phyloP scores from a whole-genome alignment of 2,888 invertebrate genomes.

The Agrotis ipsilon region DNA sequence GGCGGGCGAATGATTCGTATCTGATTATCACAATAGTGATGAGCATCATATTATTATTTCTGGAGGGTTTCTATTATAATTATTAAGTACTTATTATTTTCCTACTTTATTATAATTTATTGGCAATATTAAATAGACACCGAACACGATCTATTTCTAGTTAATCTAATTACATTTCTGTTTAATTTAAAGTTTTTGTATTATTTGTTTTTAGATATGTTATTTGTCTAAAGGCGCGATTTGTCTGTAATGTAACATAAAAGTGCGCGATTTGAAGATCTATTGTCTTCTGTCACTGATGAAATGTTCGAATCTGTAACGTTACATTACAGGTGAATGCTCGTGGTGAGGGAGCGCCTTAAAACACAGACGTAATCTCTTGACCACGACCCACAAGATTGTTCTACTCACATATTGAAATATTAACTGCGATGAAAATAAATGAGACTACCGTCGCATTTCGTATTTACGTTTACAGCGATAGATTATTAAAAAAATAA shows the following conservation, averaged over 20 bases:
- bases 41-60: conserved; percentile 47
- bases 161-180: not conserved
- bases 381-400: too few relatives aligned
- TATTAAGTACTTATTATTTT: conserved; percentile 21
- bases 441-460: too few relatives aligned
- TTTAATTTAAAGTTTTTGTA: conserved; percentile 4
- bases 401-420: too few relatives aligned
- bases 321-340: too few relatives aligned
- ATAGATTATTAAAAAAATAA: not conserved
- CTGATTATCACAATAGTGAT: conserved; percentile 61
- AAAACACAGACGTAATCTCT: not conserved
- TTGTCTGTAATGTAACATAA: too few relatives aligned
- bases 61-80: conserved; percentile 51
- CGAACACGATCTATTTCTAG: conserved; percentile 51
- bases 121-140: conserved; percentile 57
- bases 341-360: too few relatives aligned
- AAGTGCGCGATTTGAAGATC: too few relatives aligned
- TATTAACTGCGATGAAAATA: too few relatives aligned
- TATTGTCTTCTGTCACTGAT: too few relatives aligned
- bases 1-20: conserved; percentile 48
- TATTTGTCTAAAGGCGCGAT: not conserved
- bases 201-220: conserved; percentile 2
- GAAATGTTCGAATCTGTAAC: too few relatives aligned
- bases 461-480: too few relatives aligned
- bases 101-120: conserved; percentile 18